Conservation (phyloP, 2,797 vertebrate genomes). For the Alca torda region DNA sequence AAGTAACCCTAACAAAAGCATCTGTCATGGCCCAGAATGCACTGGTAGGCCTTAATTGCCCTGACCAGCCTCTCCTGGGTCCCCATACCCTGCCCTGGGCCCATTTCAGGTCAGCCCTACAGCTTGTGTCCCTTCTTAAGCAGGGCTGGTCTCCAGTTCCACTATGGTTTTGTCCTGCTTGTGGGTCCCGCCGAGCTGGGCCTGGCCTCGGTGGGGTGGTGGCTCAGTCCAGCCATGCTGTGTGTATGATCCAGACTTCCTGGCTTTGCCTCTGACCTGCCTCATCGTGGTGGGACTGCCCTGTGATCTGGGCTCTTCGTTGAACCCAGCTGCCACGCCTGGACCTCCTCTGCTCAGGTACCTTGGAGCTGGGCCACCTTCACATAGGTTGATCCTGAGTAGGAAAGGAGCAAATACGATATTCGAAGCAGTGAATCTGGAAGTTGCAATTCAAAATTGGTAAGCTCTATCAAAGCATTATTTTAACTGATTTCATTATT, state of each 20-base stretch:
- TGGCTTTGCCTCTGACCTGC: rapidly evolving
- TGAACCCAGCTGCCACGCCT: background rate
- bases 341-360: background rate
- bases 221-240: rapidly evolving
- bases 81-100: background rate
- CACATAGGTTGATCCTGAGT: too few species aligned
- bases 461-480: background rate
- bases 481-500: background rate
- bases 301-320: background rate
- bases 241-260: rapidly evolving
- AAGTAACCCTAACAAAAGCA: background rate
- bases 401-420: rapidly evolving
- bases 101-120: background rate
- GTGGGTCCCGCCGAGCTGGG: background rate
- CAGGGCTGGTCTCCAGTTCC: rapidly evolving
- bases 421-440: background rate
- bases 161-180: rapidly evolving
- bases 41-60: background rate
- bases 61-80: background rate
- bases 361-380: background rate
- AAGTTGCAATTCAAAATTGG: background rate
- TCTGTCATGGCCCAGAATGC: background rate
- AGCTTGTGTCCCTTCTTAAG: rapidly evolving
- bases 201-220: too few species aligned
- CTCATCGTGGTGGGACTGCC: rapidly evolving